Conservation (phyloP, 2,113 vertebrate species). For the Brienomyrus brachyistius region DNA sequence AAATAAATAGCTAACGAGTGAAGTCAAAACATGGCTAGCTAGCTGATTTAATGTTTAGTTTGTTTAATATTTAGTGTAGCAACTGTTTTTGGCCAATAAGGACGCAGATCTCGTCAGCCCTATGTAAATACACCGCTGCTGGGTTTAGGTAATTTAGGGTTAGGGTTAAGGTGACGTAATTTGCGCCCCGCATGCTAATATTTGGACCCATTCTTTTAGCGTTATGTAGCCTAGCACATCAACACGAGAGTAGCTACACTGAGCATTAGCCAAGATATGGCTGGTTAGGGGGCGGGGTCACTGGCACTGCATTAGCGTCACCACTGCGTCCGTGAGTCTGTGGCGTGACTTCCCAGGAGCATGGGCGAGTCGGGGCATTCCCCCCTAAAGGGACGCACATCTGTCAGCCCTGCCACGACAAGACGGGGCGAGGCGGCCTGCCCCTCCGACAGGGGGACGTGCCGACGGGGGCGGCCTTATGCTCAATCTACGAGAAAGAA, state of each 20-base stretch:
- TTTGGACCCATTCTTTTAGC: neutral
- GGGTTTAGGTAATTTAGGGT: neutral
- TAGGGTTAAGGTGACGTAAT: neutral
- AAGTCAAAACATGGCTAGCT: neutral
- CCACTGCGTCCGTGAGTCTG: neutral
- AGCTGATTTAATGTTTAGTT: neutral
- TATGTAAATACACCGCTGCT: neutral
- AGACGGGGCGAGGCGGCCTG: conserved; percentile 38
- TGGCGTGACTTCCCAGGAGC: neutral
- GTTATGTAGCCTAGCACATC: neutral
- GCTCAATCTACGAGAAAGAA: neutral
- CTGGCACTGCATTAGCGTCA: neutral
- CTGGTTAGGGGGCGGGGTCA: neutral
- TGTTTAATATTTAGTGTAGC: neutral
- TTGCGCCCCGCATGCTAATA: neutral
- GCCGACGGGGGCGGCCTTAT: neutral
- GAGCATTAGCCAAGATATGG: neutral
- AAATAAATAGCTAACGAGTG: neutral
- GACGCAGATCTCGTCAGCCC: neutral
- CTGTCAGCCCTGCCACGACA: conserved; percentile 76
- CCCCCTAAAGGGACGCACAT: conserved; percentile 60
- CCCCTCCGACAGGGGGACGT: neutral
- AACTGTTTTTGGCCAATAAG: neutral
- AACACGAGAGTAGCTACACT: neutral
- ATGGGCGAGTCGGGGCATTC: conserved; percentile 61